phyloP scores from a whole-genome alignment of 2,113 vertebrate genomes.

The Gasterosteus aculeatus region DNA sequence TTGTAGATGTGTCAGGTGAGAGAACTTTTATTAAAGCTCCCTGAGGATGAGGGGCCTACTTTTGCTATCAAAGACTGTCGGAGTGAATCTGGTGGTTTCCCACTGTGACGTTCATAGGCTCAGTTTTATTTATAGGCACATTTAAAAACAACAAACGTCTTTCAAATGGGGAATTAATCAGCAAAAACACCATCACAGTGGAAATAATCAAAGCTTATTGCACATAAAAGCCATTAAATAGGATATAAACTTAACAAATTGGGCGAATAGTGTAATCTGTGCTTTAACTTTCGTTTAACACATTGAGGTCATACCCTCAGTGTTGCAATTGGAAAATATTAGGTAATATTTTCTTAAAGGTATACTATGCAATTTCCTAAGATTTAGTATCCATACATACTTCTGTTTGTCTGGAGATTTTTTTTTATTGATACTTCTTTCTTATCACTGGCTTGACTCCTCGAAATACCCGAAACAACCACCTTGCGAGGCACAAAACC shows the following conservation, averaged over 20 bases:
- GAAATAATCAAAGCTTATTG: not conserved
- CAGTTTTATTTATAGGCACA: constrained; percentile 3
- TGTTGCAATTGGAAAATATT: not conserved
- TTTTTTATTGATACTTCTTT: not conserved
- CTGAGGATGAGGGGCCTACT: not conserved
- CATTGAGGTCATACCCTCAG: not conserved
- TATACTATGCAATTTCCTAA: not conserved
- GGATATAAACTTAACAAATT: not conserved
- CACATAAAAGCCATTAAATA: not conserved
- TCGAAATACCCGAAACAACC: not conserved
- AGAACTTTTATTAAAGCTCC: not conserved
- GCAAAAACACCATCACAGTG: not conserved
- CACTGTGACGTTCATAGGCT: not conserved
- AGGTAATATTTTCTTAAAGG: not conserved
- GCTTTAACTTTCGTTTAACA: not conserved
- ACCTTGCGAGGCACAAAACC: not conserved
- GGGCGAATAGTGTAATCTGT: not conserved
- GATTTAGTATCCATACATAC: not conserved
- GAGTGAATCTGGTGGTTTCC: not conserved
- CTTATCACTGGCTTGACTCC: not conserved
- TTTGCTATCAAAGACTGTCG: not conserved
- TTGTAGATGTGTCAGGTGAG: constrained; percentile 97
- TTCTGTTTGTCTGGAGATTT: not conserved
- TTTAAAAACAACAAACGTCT: not conserved
- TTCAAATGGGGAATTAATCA: not conserved